Conservation (phyloP, 2,888 invertebrate genomes). For the Chymomyza procnemis region DNA sequence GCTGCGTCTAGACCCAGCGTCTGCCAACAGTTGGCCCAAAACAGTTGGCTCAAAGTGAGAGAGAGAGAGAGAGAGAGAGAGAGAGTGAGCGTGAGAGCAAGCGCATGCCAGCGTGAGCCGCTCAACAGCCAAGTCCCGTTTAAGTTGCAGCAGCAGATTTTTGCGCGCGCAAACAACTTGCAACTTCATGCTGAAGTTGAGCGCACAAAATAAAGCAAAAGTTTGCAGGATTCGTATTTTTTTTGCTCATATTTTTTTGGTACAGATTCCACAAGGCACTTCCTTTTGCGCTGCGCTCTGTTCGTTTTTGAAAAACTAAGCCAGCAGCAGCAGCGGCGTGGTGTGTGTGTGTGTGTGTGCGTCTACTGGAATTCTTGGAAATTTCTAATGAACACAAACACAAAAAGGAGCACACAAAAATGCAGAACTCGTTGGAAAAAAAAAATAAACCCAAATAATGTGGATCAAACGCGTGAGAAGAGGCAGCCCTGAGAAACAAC, state of each 20-base stretch:
- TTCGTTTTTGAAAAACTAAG: constrained; percentile 58
- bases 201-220: background rate
- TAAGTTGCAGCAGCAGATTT: background rate
- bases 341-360: constrained; percentile 30
- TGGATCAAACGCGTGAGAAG: constrained; percentile 60
- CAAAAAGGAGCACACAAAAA: constrained; percentile 66
- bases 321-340: constrained; percentile 65
- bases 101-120: background rate
- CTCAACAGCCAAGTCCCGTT: background rate
- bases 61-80: background rate
- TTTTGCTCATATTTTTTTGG: background rate
- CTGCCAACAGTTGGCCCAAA: background rate
- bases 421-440: constrained; percentile 48
- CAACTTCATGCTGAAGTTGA: background rate
- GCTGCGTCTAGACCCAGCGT: background rate
- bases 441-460: constrained; percentile 55
- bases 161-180: background rate
- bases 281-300: background rate
- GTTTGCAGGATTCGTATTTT: background rate
- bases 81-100: no score
- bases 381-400: constrained; percentile 70
- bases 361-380: constrained; percentile 62
- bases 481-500: constrained; percentile 52
- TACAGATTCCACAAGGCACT: constrained; percentile 3
- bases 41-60: background rate